Evolutionary conservation across 2,888 invertebrate species (phyloP).

Genomic region (Lomographa bimaculata): DNA sequence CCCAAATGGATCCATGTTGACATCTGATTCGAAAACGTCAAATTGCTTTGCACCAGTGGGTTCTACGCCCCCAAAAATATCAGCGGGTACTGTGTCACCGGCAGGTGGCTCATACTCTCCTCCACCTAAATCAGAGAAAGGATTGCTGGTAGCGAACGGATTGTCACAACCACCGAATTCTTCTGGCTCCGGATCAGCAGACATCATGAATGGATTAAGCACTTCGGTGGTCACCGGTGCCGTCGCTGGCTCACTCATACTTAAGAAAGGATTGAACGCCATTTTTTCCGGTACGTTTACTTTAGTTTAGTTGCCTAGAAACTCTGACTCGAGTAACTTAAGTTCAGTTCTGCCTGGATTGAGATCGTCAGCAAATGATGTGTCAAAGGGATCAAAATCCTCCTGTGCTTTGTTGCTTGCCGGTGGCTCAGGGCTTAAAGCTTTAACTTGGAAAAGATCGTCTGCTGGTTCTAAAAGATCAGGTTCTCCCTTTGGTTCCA

Average conservation of each 20-base stretch:
- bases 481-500: constrained; percentile 59
- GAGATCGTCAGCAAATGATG: constrained; percentile 89
- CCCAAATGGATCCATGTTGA: constrained; percentile 46
- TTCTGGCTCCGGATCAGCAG: constrained; percentile 60
- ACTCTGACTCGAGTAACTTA: constrained; percentile 90
- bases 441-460: constrained; percentile 86
- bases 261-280: constrained; percentile 92
- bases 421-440: constrained; percentile 86
- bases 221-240: constrained; percentile 76
- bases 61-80: constrained; percentile 69
- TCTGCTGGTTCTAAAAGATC: constrained; percentile 78
- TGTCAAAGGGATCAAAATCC: constrained; percentile 92
- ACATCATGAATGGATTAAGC: constrained; percentile 88
- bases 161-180: constrained; percentile 79
- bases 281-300: constrained; percentile 59
- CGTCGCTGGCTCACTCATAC: constrained; percentile 86
- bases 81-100: constrained; percentile 67
- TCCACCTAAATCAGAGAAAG: constrained; percentile 85
- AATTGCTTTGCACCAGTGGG: constrained; percentile 64
- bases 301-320: constrained; percentile 57
- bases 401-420: constrained; percentile 50
- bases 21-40: constrained; percentile 45
- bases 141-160: constrained; percentile 89
- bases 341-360: constrained; percentile 91
- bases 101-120: constrained; percentile 62